Percentiles rank a stretch among this genome's conserved stretches.
Evolutionary conservation across 2,113 vertebrate species (phyloP).

Genomic region (Talpa occidentalis): DNA sequence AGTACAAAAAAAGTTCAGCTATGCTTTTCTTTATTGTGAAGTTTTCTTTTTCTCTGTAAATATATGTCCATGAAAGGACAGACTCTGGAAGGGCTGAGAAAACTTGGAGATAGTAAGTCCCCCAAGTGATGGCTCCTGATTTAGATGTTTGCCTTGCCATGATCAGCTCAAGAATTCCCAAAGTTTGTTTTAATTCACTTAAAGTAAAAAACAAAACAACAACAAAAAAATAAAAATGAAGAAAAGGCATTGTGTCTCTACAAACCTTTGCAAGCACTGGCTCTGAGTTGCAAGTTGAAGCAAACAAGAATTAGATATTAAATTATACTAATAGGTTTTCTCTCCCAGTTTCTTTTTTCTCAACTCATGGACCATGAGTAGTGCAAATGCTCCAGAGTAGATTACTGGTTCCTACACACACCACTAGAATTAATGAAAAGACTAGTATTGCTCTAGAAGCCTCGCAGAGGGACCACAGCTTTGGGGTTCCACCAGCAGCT

Average conservation of each 20-base stretch:
- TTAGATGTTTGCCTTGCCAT: not conserved
- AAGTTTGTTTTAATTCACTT: conserved; percentile 24
- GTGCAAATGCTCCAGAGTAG: not conserved
- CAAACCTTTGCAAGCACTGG: not conserved
- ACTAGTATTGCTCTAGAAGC: not conserved
- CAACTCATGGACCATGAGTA: not conserved
- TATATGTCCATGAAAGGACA: not conserved
- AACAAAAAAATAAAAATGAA: not conserved
- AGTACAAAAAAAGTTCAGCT: not conserved
- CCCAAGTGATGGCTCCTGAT: not conserved
- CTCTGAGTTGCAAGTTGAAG: not conserved
- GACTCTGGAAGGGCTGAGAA: not conserved
- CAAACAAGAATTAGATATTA: not conserved
- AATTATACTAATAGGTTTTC: not conserved
- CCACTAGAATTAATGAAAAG: not conserved
- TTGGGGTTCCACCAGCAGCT: not conserved
- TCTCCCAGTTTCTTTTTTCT: not conserved
- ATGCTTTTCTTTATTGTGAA: not conserved
- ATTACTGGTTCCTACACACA: not conserved
- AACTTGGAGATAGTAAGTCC: not conserved
- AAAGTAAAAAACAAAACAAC: not conserved
- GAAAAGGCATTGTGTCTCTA: not conserved
- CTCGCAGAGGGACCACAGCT: too few species aligned
- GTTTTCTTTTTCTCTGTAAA: not conserved
- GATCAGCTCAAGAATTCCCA: conserved; percentile 29